Conservation (phyloP, 2,888 invertebrate genomes). For the Pterostichus niger region DNA sequence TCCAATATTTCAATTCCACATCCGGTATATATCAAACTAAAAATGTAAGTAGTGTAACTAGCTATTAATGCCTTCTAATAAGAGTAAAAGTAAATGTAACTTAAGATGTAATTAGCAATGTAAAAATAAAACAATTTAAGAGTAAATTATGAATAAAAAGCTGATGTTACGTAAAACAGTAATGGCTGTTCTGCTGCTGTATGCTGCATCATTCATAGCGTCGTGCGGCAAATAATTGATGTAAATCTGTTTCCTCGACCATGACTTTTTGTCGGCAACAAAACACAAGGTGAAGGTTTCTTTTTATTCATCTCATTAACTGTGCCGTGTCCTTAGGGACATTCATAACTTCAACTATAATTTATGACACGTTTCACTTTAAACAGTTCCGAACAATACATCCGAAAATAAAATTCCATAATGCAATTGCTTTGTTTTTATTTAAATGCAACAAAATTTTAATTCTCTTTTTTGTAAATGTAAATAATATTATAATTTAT, state of each 20-base stretch:
- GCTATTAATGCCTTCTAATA: no score
- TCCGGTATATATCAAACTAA: no score
- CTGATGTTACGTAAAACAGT: constrained; percentile 1
- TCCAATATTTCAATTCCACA: no score
- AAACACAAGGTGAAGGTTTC: constrained; percentile 40
- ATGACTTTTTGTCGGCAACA: constrained; percentile 35
- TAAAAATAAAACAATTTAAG: constrained; percentile 10
- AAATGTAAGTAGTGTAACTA: no score
- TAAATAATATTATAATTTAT: background rate
- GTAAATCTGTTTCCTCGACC: constrained; percentile 52
- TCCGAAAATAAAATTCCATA: background rate
- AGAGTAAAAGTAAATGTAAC: no score
- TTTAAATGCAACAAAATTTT: background rate
- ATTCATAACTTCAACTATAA: constrained; percentile 13
- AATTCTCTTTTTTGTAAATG: background rate
- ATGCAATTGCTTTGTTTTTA: background rate
- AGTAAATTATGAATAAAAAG: background rate
- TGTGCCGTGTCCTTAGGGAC: constrained; percentile 29
- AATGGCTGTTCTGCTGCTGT: background rate
- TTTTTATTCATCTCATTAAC: constrained; percentile 47
- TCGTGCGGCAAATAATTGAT: constrained; percentile 48
- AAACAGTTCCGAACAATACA: no score
- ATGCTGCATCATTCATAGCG: background rate
- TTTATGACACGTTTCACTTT: background rate
- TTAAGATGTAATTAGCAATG: background rate